phyloP scores from a whole-genome alignment of 2,113 vertebrate species.

The Heptranchias perlo region DNA sequence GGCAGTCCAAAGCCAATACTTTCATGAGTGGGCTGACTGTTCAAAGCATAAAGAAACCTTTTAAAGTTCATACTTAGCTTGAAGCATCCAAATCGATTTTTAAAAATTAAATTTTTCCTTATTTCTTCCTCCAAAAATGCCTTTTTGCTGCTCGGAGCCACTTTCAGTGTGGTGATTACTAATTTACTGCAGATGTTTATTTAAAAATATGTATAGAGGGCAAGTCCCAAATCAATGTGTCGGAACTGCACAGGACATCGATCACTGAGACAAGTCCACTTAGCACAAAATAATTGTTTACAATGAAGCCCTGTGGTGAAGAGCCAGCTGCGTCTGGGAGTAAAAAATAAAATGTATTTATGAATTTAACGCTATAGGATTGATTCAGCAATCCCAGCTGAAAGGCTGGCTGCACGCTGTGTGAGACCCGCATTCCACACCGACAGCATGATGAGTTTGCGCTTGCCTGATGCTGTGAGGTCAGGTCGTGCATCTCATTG shows the following conservation, averaged over 20 bases:
- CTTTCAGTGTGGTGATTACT: neutral
- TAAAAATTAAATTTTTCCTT: neutral
- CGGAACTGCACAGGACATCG: slow-evolving; percentile 18
- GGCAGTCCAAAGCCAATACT: neutral
- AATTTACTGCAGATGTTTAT: slow-evolving; percentile 32
- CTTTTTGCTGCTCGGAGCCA: neutral
- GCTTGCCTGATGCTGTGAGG: too few species aligned
- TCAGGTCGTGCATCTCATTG: too few species aligned
- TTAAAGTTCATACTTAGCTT: neutral
- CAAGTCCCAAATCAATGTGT: slow-evolving; percentile 16
- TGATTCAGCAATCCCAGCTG: neutral
- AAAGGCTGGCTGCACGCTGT: neutral
- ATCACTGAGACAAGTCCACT: slow-evolving; percentile 27
- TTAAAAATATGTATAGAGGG: slow-evolving; percentile 32
- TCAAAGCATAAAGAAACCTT: neutral
- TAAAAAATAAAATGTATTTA: neutral
- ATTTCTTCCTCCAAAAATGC: neutral
- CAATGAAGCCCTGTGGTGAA: neutral
- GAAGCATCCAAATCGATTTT: neutral
- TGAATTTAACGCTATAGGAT: neutral
- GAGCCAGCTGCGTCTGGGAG: neutral
- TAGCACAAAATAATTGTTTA: slow-evolving; percentile 32
- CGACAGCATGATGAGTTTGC: too few species aligned
- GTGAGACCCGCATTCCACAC: too few species aligned
- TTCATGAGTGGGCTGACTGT: neutral